A percentile compares a stretch with the other conserved stretches of the same genome.
Conservation (phyloP, 2,888 invertebrate genomes). For the Athalia cordata region DNA sequence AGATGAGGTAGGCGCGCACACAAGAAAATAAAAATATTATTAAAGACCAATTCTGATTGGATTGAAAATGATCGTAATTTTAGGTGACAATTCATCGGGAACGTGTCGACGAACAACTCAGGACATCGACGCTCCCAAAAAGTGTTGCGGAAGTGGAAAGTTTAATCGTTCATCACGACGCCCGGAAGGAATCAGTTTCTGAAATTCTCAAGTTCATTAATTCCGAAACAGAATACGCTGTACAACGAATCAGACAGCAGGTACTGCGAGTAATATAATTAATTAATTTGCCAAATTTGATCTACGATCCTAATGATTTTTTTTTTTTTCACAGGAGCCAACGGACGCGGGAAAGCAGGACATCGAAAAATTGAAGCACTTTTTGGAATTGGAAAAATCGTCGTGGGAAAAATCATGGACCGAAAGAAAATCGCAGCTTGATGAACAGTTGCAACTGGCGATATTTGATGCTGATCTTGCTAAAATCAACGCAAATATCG, state of each 20-base stretch:
- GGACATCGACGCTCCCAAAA: constrained; percentile 69
- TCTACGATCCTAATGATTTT: background rate
- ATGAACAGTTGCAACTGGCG: constrained; percentile 79
- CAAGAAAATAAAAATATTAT: constrained; percentile 33
- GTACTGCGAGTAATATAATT: constrained; percentile 56
- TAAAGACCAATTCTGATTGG: constrained; percentile 46
- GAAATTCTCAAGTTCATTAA: constrained; percentile 81
- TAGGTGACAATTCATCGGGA: constrained; percentile 56
- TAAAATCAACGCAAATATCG: constrained; percentile 83
- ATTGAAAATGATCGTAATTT: constrained; percentile 52
- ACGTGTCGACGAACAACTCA: constrained; percentile 39
- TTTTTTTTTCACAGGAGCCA: constrained; percentile 76
- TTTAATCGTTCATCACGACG: constrained; percentile 79
- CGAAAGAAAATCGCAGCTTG: constrained; percentile 76
- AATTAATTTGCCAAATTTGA: background rate
- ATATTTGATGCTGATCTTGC: constrained; percentile 82
- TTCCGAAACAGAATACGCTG: constrained; percentile 82
- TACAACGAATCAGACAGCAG: constrained; percentile 81
- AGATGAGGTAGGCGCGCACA: constrained; percentile 73
- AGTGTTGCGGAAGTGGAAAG: constrained; percentile 76
- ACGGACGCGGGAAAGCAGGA: constrained; percentile 81
- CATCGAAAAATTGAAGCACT: constrained; percentile 80
- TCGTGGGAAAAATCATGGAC: constrained; percentile 81
- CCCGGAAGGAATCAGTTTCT: constrained; percentile 78
- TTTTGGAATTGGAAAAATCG: constrained; percentile 78